Percentiles rank a stretch among this genome's conserved stretches.
These are phyloP conservation scores for Anthopleura xanthogrammica DNA, from an alignment of 92 coral and sea anemone species.

Conservation along the genomic window DNA sequence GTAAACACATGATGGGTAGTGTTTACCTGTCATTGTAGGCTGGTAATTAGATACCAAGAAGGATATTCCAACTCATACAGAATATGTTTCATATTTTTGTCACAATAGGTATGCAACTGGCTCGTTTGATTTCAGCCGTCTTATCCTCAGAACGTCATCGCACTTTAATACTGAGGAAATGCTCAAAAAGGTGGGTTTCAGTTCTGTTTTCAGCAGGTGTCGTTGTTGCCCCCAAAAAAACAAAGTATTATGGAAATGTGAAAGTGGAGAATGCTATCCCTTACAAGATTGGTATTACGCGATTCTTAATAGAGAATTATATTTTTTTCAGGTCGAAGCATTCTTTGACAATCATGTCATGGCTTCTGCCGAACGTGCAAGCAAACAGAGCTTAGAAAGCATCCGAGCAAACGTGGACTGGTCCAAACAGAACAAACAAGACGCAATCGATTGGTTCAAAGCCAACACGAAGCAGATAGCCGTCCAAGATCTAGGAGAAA, in stretches of 20 bases:
- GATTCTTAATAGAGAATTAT: not conserved
- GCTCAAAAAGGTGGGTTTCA: conserved; percentile 41
- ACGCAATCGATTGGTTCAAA: conserved; percentile 48
- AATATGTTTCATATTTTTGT: not conserved
- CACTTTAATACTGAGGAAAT: conserved; percentile 64
- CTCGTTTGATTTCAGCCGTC: conserved; percentile 76
- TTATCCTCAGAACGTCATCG: conserved; percentile 59
- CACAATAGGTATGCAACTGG: conserved; percentile 70
- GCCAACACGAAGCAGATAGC: not conserved
- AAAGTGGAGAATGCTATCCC: too few species aligned
- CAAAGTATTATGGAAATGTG: too few species aligned
- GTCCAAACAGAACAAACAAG: conserved; percentile 29
- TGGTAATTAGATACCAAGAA: too few species aligned
- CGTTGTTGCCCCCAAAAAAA: not conserved
- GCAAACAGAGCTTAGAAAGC: conserved; percentile 63
- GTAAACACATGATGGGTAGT: not conserved
- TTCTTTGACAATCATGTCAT: conserved; percentile 35
- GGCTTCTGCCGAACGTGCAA: conserved; percentile 71
- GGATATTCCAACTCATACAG: too few species aligned
- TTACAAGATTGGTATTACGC: too few species aligned
- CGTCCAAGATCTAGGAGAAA: not conserved
- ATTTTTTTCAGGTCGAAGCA: conserved; percentile 32
- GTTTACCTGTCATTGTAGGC: not conserved
- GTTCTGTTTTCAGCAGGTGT: not conserved
- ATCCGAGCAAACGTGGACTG: conserved; percentile 68